Percentiles rank a stretch among this genome's conserved stretches.
These are phyloP conservation scores for Calliphora vicina DNA, from an alignment of 1,140 invertebrate species.

Conservation along the genomic window DNA sequence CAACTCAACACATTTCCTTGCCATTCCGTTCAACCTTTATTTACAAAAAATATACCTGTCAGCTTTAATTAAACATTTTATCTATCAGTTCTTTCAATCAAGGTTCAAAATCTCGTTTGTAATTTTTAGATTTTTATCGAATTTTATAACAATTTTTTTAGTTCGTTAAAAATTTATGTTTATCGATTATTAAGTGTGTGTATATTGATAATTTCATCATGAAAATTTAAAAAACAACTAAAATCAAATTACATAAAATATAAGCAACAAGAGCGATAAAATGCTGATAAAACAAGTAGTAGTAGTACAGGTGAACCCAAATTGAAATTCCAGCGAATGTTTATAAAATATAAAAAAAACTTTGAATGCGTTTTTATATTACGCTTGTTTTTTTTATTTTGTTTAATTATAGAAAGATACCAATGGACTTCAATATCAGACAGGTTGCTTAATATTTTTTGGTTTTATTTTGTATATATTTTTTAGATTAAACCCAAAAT, in stretches of 20 bases:
- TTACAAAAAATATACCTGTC: neutral
- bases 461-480: too few species aligned
- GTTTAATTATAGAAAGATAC: neutral
- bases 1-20: neutral
- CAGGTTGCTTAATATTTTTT: neutral
- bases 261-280: too few species aligned
- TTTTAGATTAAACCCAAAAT: neutral
- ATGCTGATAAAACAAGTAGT: neutral
- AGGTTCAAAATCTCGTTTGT: neutral
- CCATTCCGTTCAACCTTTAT: neutral
- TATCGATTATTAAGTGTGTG: neutral
- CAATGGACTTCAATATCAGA: neutral
- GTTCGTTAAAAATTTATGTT: neutral
- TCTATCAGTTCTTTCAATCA: neutral
- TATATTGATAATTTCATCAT: neutral
- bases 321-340: neutral
- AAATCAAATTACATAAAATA: neutral
- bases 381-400: neutral
- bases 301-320: neutral
- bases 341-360: too few species aligned
- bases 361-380: neutral
- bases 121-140: neutral
- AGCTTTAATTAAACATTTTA: neutral
- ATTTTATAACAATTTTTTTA: neutral
- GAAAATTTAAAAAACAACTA: neutral